phyloP scores from a whole-genome alignment of 2,113 vertebrate species.

The Thomomys bottae region DNA sequence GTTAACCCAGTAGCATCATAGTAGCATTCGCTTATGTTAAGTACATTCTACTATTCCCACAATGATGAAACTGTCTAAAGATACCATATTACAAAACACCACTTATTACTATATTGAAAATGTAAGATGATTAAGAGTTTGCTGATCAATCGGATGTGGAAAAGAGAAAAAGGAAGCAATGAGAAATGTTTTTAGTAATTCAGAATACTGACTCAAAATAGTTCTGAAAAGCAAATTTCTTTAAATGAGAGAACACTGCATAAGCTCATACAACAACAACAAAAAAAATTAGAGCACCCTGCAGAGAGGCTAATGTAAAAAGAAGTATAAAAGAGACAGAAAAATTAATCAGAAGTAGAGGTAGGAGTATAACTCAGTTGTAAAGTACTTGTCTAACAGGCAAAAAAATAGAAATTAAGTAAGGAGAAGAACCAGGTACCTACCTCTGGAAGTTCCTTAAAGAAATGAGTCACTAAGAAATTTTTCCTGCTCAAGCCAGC shows the following conservation, averaged over 20 bases:
- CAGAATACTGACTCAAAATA: background rate
- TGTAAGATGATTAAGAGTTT: background rate
- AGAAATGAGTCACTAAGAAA: background rate
- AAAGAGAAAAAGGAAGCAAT: background rate
- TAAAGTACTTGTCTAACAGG: background rate
- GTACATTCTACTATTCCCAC: background rate
- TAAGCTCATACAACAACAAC: background rate
- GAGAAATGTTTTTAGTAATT: background rate
- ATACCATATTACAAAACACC: background rate
- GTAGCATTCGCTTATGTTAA: background rate
- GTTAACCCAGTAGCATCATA: background rate
- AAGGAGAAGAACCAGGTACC: background rate
- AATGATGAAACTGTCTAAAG: background rate
- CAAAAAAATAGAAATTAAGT: background rate
- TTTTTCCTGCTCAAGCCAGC: too few species aligned
- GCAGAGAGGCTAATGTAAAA: background rate
- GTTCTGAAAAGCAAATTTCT: background rate
- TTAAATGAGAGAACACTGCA: background rate
- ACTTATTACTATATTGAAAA: background rate
- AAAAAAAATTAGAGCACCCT: background rate
- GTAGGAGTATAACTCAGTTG: background rate
- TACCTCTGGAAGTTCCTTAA: conserved; percentile 4
- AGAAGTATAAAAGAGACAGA: background rate
- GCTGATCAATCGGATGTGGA: background rate
- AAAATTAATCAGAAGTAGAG: background rate